Conservation (phyloP, 2,113 vertebrate genomes). For the Serinus canaria region DNA sequence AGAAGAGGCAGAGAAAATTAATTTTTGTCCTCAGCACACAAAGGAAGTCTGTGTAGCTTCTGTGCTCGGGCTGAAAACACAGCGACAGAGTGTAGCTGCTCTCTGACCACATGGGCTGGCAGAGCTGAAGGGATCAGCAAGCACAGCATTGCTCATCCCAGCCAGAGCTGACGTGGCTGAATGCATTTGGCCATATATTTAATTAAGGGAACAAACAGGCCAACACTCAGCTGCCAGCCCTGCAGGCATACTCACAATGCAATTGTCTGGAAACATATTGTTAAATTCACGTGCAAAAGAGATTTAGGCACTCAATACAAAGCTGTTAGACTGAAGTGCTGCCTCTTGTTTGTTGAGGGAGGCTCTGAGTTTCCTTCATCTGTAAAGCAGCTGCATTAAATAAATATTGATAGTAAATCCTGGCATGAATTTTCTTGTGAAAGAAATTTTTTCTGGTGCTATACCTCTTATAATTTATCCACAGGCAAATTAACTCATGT, state of each 20-base stretch:
- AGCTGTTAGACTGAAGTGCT: not conserved
- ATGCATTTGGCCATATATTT: not conserved
- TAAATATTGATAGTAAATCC: not conserved
- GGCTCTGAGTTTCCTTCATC: not conserved
- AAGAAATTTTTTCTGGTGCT: not conserved
- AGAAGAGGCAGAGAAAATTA: not conserved
- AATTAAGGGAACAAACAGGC: not conserved
- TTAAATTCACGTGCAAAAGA: not conserved
- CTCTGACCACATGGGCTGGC: not conserved
- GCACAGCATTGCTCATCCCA: not conserved
- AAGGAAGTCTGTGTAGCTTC: not conserved
- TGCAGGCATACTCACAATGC: not conserved
- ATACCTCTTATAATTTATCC: not conserved
- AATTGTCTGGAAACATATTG: not conserved
- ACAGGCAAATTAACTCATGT: not conserved
- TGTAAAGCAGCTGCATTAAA: not conserved
- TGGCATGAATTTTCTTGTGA: not conserved
- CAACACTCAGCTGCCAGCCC: not conserved
- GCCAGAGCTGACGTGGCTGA: rapidly evolving
- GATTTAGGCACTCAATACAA: not conserved
- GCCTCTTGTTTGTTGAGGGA: not conserved
- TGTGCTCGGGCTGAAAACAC: not conserved
- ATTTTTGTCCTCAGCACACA: not conserved
- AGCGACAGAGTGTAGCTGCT: not conserved
- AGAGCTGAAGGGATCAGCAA: not conserved